Conservation (phyloP, 2,797 vertebrate genomes). For the Neosalanx taihuensis region DNA sequence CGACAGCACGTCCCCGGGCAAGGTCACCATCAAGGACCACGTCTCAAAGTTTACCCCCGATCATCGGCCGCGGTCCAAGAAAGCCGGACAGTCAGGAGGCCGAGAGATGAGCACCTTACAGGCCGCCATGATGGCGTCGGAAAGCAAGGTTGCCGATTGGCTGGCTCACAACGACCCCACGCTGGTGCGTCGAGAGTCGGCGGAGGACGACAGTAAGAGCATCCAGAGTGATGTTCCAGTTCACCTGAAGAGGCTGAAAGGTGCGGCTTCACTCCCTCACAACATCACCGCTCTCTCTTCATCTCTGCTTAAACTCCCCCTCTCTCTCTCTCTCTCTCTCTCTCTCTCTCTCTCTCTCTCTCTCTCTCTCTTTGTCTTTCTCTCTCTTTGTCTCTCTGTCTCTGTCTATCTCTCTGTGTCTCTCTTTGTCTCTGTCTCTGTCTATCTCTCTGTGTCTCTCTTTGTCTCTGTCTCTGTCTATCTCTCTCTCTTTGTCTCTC, state of each 20-base stretch:
- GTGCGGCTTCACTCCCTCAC: conserved; percentile 63
- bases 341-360: neutral
- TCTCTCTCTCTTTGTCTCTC: neutral
- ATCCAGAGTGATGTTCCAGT: conserved; percentile 97
- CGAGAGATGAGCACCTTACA: conserved; percentile 91
- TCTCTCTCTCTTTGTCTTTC: neutral
- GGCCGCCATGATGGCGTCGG: conserved; percentile 94
- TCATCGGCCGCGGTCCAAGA: conserved; percentile 86
- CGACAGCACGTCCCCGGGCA: conserved; percentile 92
- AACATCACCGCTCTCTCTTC: neutral
- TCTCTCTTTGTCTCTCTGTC: neutral
- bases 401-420: neutral
- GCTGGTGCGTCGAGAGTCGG: conserved; percentile 85
- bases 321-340: neutral
- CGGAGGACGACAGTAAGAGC: conserved; percentile 95
- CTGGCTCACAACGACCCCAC: conserved; percentile 96
- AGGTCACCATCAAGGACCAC: conserved; percentile 97
- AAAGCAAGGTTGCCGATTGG: conserved; percentile 98
- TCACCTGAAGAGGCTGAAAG: conserved; percentile 95
- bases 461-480: neutral
- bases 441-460: neutral
- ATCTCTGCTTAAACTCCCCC: conserved; percentile 6
- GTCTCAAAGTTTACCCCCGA: conserved; percentile 86
- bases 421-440: neutral
- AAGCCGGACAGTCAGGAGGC: conserved; percentile 72